Conservation (phyloP, 2,113 vertebrate species). For the Ursus arctos region DNA sequence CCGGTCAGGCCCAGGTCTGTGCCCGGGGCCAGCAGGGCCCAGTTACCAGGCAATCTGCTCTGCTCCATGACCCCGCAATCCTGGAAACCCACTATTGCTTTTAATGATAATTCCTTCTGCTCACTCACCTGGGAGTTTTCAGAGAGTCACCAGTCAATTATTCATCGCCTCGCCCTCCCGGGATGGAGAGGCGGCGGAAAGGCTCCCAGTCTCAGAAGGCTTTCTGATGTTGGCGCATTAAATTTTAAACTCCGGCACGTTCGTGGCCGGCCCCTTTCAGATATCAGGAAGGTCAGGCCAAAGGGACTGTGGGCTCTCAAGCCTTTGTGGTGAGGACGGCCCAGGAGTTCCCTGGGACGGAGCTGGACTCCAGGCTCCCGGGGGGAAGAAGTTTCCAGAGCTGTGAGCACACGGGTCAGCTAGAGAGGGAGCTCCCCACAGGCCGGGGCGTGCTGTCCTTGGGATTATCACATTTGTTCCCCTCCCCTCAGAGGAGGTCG, state of each 20-base stretch:
- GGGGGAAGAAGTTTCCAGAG: neutral
- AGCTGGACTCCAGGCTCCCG: neutral
- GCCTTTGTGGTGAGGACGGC: neutral
- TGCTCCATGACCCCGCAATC: rapidly evolving
- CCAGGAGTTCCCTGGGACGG: neutral
- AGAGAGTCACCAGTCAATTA: neutral
- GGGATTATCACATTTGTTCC: rapidly evolving
- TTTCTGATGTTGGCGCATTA: neutral
- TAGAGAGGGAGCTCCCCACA: neutral
- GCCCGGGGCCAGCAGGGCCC: rapidly evolving
- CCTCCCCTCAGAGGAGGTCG: rapidly evolving
- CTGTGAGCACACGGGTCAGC: neutral
- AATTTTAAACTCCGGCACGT: slow-evolving; percentile 33
- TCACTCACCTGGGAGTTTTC: neutral
- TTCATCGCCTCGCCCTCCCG: neutral
- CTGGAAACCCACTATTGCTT: neutral
- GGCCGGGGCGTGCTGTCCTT: rapidly evolving
- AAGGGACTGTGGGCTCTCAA: rapidly evolving
- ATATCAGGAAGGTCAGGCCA: neutral
- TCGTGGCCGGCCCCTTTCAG: neutral
- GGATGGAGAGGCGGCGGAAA: neutral
- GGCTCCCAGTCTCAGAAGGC: neutral
- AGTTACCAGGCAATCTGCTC: rapidly evolving
- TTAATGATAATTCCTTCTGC: neutral
- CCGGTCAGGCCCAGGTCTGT: neutral